A percentile compares a stretch with the other conserved stretches of the same genome.
These are phyloP conservation scores for Synergus umbraculus DNA, from an alignment of 2,888 invertebrate species.

Conservation along the genomic window DNA sequence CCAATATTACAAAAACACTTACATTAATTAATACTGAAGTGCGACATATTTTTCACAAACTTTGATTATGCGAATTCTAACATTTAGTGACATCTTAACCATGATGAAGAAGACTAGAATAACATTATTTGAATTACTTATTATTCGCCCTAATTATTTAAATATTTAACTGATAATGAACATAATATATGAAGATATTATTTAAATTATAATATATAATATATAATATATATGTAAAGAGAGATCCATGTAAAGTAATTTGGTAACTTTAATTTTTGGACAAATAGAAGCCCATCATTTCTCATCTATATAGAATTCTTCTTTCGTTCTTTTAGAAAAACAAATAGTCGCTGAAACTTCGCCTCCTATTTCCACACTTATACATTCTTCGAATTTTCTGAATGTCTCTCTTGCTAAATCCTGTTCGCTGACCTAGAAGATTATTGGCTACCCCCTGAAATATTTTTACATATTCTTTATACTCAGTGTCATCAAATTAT, in stretches of 20 bases:
- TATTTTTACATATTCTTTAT: slow-evolving; percentile 56
- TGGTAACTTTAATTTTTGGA: too few relatives aligned
- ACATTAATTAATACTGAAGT: not conserved
- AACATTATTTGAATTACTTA: not conserved
- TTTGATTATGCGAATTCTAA: not conserved
- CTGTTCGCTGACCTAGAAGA: slow-evolving; percentile 85
- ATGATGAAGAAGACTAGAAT: not conserved
- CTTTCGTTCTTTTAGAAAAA: not conserved
- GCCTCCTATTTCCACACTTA: slow-evolving; percentile 78
- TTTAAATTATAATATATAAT: too few relatives aligned
- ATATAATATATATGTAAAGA: too few relatives aligned
- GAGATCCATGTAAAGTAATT: too few relatives aligned
- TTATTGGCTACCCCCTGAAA: slow-evolving; percentile 59
- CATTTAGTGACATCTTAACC: not conserved
- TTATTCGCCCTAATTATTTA: too few relatives aligned
- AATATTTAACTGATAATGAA: too few relatives aligned
- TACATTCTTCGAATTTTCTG: slow-evolving; percentile 88
- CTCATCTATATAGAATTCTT: not conserved
- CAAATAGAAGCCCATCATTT: too few relatives aligned
- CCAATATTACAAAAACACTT: not conserved
- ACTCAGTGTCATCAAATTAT: slow-evolving; percentile 14
- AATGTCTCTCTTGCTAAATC: slow-evolving; percentile 85
- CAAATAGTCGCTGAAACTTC: slow-evolving; percentile 3
- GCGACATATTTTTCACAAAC: not conserved
- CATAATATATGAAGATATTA: too few relatives aligned